phyloP scores from a whole-genome alignment of 2,888 invertebrate genomes.

The Cenopis cana region DNA sequence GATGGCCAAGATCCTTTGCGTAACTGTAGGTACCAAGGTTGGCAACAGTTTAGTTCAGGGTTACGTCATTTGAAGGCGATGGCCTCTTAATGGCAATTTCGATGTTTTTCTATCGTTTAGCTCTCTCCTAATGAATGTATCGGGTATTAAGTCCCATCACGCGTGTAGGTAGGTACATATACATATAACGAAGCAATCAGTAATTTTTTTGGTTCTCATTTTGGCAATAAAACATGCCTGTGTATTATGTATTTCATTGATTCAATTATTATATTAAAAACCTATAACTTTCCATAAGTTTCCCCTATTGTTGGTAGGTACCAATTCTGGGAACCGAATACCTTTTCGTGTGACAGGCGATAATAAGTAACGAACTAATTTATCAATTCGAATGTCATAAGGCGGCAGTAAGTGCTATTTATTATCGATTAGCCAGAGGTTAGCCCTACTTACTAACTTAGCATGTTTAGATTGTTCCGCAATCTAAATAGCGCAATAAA shows the following conservation, averaged over 20 bases:
- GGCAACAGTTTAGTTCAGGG: conserved; percentile 40
- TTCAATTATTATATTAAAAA: no score
- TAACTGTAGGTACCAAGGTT: conserved; percentile 25
- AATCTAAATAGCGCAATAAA: conserved; percentile 37
- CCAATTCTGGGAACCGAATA: not conserved
- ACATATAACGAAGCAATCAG: not conserved
- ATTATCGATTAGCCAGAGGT: not conserved
- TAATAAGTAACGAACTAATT: not conserved
- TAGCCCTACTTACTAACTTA: conserved; percentile 12
- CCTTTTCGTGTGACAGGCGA: not conserved
- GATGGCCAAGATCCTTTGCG: conserved; percentile 37
- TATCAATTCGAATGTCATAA: not conserved
- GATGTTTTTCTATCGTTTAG: conserved; percentile 48
- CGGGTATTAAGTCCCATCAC: conserved; percentile 35
- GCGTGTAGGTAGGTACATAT: not conserved
- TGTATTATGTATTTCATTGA: no score
- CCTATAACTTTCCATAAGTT: no score
- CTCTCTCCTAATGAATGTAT: conserved; percentile 52
- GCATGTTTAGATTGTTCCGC: conserved; percentile 42
- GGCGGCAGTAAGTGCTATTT: not conserved
- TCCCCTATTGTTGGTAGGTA: not conserved
- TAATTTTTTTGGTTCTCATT: conserved; percentile 15
- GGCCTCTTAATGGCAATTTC: conserved; percentile 53
- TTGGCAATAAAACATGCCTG: not conserved
- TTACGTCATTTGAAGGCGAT: conserved; percentile 54